Evolutionary conservation across 2,888 invertebrate species (phyloP), one percentile per base, ranked within the genome.

Genomic region (Hylaea fasciaria): DNA sequence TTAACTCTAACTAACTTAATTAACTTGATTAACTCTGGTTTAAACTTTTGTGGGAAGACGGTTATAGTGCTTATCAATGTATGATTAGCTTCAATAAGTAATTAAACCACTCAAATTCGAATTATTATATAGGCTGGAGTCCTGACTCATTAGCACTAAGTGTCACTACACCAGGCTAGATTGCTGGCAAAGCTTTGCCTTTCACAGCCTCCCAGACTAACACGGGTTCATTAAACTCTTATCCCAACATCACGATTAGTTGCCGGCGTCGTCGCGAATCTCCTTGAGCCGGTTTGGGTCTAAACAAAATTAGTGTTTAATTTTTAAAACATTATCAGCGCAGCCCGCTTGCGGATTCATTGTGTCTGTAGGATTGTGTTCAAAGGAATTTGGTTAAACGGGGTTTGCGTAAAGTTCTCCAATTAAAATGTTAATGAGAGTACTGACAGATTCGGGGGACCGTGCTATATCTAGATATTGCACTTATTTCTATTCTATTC

Each of bases 211-310:
- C 54, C 56, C 63, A 73, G 73, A 77, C 70, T n/a, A 73, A 64
- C 66, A 65, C 48, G 60, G 62, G 72, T 70, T 74, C 70, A 78
- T 80, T 75, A 78, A 77, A 77, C 74, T 76, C 72, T 78, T 77
- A 80, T 32, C 9, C 9, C 9, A 32, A 7, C 1, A 32, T 32
- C 32, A 32, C 32, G 32, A 9, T 32, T 10, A 47, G 57, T 58
- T 52, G 22, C 40, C n/a, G n/a, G n/a, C n/a, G n/a, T n/a, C n/a
- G n/a, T n/a, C 56, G 52, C 48, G 52, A n/a, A 37, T 43, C 43
- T 14, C 55, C 50, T 62, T 53, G 58, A 58, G 61, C 56, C 49
- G 49, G 44, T 29, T 57, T 51, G n/a, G 52, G n/a, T 60, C 47
- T 32, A 52, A 51, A 57, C 61, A 46, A 62, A 69, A 69, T 69